These are phyloP conservation scores for Tiphia femorata DNA, from an alignment of 2,888 invertebrate genomes.

Conservation along the genomic window DNA sequence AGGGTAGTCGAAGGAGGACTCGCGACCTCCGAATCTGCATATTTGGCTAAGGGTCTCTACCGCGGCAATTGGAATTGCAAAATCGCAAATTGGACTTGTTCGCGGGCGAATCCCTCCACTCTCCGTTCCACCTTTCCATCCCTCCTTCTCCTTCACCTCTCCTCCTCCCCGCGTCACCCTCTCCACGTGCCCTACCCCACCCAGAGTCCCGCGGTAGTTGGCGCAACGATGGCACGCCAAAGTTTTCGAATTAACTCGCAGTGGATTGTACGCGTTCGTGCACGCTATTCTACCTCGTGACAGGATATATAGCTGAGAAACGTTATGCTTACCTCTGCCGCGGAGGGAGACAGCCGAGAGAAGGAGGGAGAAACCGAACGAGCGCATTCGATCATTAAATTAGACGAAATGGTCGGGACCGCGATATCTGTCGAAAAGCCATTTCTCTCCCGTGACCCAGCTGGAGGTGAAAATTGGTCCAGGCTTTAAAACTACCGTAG, in stretches of 20 bases:
- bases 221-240: constrained; percentile 29
- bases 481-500: no score
- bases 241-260: constrained; percentile 42
- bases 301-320: neutral
- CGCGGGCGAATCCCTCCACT: constrained; percentile 45
- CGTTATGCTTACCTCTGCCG: neutral
- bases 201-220: constrained; percentile 7
- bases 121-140: constrained; percentile 14
- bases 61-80: constrained; percentile 68
- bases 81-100: constrained; percentile 68
- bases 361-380: no score
- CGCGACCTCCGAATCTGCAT: constrained; percentile 61
- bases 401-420: no score
- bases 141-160: neutral
- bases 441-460: no score
- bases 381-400: no score
- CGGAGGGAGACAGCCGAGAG: neutral
- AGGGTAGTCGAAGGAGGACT: constrained; percentile 33
- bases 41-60: constrained; percentile 62
- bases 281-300: neutral
- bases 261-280: constrained; percentile 10
- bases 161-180: no score
- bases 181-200: no score
- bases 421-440: no score
- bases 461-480: no score